Base-by-base conservation (phyloP, 2,113 vertebrate genomes). In the Arizona elegans region DNA sequence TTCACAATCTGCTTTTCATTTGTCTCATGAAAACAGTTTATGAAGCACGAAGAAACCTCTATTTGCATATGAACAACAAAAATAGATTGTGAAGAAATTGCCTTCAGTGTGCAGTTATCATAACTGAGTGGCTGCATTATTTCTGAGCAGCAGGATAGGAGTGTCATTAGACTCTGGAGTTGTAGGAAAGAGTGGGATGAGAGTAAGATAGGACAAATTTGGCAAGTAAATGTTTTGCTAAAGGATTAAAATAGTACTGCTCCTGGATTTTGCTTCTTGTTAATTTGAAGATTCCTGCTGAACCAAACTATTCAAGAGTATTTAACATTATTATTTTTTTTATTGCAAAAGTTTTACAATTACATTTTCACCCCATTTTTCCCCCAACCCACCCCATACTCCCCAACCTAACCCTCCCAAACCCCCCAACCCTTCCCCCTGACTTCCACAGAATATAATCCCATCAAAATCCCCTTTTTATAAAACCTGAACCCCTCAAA, bases 1-100 rank as follows among this genome's bases (percentile, higher is more conserved):
- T 5, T 87, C 62, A 91, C 33, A 87, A 1, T 54, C 59, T 88
- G 91, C 11, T 21, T 87, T 5, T 94, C 86, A 96, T 93, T 92
- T 43, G 93, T 93, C 9, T 54, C 55, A 55, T 93, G 93, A 50
- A 90, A 70, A 93, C 94, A 90, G 95, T 91, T 87, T 85, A 43
- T 94, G 91, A 95, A 62, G 53, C 50, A 88, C 50, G 2, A 70
- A 53, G 47, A 92, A 88, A 11, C 29, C 86, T 88, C 58, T 58
- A 92, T 86, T 92, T 87, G 12, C 56, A 53, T 58, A 53, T 62
- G 47, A 65, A n/a, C 86, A 52, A 87, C 33, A 17, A 58, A 92
- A 92, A 87, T 17, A 92, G 29, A 24, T 65, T 21, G 23, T 19
- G 55, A 87, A 54, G 86, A 88, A 92, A 92, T 65, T 54, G 50